A percentile compares a stretch with the other conserved stretches of the same genome.
phyloP scores from a whole-genome alignment of 1,140 invertebrate genomes.

The Colletes gigas region DNA sequence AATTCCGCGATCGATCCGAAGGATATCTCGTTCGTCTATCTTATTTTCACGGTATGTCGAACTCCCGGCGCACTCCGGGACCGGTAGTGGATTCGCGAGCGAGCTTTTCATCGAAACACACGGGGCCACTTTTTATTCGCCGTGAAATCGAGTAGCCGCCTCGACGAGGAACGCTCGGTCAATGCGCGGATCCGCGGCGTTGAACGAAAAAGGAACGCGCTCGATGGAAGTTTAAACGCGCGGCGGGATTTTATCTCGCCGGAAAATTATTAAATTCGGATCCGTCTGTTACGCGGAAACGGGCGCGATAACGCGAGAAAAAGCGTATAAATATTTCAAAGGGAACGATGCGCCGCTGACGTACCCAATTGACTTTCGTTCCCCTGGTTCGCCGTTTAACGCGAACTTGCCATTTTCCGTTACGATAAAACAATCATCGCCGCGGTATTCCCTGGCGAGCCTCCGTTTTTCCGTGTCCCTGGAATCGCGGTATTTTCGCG shows the following conservation, averaged over 20 bases:
- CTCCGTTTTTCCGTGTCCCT: too few species aligned
- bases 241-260: slow-evolving; percentile 4
- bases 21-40: slow-evolving; percentile 4
- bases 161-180: not conserved
- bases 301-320: slow-evolving; percentile 16
- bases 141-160: slow-evolving; percentile 7
- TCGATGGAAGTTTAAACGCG: slow-evolving; percentile 9
- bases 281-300: slow-evolving; percentile 10
- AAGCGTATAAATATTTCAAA: slow-evolving; percentile 27
- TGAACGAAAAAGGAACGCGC: not conserved
- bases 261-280: slow-evolving; percentile 26
- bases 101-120: slow-evolving; percentile 1
- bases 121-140: not conserved
- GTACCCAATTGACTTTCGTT: not conserved
- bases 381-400: not conserved
- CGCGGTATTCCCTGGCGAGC: too few species aligned
- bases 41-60: slow-evolving; percentile 19
- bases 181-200: not conserved
- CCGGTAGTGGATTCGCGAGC: not conserved
- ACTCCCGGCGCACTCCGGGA: not conserved
- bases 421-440: slow-evolving; percentile 10
- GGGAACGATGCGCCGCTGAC: not conserved
- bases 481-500: too few species aligned
- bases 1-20: not conserved
- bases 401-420: not conserved